Base-by-base conservation (phyloP, 2,888 invertebrate genomes). In the Anticlea derivata region DNA sequence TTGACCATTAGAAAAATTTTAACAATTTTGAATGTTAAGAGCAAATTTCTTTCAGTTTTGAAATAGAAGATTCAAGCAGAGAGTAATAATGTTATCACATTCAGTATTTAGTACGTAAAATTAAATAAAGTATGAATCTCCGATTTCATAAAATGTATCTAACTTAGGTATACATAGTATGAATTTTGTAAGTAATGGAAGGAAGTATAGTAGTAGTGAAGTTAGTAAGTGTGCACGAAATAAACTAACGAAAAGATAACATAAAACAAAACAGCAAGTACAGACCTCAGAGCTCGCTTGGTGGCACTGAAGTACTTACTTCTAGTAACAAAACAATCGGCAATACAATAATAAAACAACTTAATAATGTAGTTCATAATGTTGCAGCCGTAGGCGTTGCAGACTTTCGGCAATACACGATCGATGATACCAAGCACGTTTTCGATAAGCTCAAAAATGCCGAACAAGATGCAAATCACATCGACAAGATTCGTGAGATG, bases 101-200 rank as follows among this genome's bases (percentile, higher is more conserved):
- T n/a, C n/a, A n/a, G n/a, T n/a, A n/a, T n/a, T n/a, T n/a, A n/a
- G 4, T 17, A 17, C 17, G 17, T 17, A 17, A 23, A 31, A 12
- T 10, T 17, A 11, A 35, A 4, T 22, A 0, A 12, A n/a, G 10
- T 26, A 30, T 12, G 6, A 49, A 63, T 65, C 67, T 71, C 73
- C 73, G 66, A 76, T 63, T 75, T 76, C 72, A 73, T 65, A 73
- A 59, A 61, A 56, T 50, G n/a, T n/a, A n/a, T n/a, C n/a, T n/a
- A n/a, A n/a, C n/a, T n/a, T n/a, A 49, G 8, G 26, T 26, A 26
- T n/a, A n/a, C n/a, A n/a, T n/a, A 8, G 26, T 51, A 55, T 45
- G 54, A 49, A 47, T 50, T 57, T 55, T 26, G 56, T 61, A 52
- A 66, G 62, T 63, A 66, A 65, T 54, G 74, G 75, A 74, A 60